Evolutionary conservation across 2,888 invertebrate genomes (phyloP), one percentile per base, ranked within the genome.

Genomic region (Meloe dianella): DNA sequence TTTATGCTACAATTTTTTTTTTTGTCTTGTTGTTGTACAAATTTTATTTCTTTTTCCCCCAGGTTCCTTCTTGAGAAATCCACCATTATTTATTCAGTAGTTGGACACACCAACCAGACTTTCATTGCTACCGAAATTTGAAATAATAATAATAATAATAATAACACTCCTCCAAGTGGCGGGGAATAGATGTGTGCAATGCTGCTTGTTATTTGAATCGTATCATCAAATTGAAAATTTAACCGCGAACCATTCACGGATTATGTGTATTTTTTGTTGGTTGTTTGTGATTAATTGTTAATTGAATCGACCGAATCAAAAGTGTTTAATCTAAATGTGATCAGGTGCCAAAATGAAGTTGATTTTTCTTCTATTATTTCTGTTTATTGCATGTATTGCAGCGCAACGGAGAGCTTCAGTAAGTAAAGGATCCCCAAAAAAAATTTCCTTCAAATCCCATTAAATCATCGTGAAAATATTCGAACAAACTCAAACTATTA

Each of bases 1-100:
- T 38, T 38, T 61, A 67, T 68, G 70, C 60, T 70, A 72, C 70
- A 65, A 60, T 68, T 72, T 72, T 69, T 70, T 68, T 60, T 59
- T 60, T 68, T 66, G 57, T 57, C 66, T 68, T 61, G 61, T 54
- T 24, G 10, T 6, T 24, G 27, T 24, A n/a, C n/a, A n/a, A n/a
- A n/a, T n/a, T n/a, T n/a, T n/a, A n/a, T n/a, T n/a, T 54, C 4
- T 20, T 22, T 27, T 12, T 27, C 54, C n/a, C 10, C 54, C 54
- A 54, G n/a, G 24, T 47, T 9, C 7, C 20, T 54, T 27, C 24
- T 54, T 54, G 27, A 22, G 54, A 54, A 54, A 54, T 54, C 27
- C 6, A 7, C n/a, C 14, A 27, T 54, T 54, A 54, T 14, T n/a
- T 27, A 54, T 54, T 54, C 54, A 54, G 54, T 54, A 54, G 54